A percentile compares a stretch with the other conserved stretches of the same genome.
These are phyloP conservation scores for Centropristis striata DNA, from an alignment of 2,113 vertebrate species.

Conservation along the genomic window DNA sequence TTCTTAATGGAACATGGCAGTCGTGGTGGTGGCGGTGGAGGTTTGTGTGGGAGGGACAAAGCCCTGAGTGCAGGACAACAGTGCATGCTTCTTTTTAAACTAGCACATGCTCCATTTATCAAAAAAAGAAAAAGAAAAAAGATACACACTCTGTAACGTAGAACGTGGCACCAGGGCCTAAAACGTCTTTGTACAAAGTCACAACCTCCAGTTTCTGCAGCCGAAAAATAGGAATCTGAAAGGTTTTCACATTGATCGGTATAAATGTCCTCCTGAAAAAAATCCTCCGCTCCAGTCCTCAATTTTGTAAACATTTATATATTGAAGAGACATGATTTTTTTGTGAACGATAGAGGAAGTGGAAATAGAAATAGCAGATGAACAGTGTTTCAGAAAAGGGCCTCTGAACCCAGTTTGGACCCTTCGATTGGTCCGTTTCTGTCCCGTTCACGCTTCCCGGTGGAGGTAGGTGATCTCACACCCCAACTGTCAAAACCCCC, in stretches of 20 bases:
- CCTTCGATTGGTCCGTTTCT: conserved; percentile 5
- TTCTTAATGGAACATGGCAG: conserved; percentile 53
- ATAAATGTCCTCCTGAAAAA: conserved; percentile 66
- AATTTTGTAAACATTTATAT: conserved; percentile 79
- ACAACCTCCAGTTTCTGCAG: conserved; percentile 49
- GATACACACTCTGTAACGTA: conserved; percentile 29
- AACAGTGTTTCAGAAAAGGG: conserved; percentile 18
- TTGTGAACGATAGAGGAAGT: conserved; percentile 55
- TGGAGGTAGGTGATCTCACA: conserved; percentile 6
- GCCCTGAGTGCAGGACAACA: conserved; percentile 80
- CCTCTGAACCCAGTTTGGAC: conserved; percentile 12
- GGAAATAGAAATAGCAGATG: conserved; percentile 50
- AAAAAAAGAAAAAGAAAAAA: conserved; percentile 4
- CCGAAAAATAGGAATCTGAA: conserved; percentile 59
- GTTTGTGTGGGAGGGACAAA: conserved; percentile 48
- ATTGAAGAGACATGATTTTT: conserved; percentile 47
- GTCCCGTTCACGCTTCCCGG: conserved; percentile 14
- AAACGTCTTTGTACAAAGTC: conserved; percentile 67
- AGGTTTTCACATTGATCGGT: conserved; percentile 68
- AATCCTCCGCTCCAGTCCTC: conserved; percentile 25
- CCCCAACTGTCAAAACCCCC: background rate
- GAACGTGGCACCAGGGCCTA: conserved; percentile 35
- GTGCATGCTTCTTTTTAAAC: conserved; percentile 77
- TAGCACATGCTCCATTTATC: conserved; percentile 75
- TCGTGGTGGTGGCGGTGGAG: background rate